Percentiles rank a stretch among this genome's conserved stretches.
Evolutionary conservation across 2,113 vertebrate genomes (phyloP).

Genomic region (Stegostoma tigrinum): DNA sequence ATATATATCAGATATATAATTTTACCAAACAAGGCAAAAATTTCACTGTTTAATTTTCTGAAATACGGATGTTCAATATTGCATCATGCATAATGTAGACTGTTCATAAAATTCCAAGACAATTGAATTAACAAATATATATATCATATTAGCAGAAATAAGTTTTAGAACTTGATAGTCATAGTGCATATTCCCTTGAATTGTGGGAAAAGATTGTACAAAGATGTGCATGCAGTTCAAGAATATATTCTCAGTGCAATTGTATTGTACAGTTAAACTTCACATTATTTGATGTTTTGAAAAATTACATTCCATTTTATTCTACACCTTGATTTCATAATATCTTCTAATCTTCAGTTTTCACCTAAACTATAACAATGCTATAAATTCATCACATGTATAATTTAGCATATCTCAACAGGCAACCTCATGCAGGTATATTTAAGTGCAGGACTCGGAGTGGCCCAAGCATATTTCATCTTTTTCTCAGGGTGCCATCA

Average conservation of each 20-base stretch:
- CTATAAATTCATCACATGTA: not conserved
- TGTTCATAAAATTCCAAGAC: conserved; percentile 10
- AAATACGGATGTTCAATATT: conserved; percentile 19
- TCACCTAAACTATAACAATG: not conserved
- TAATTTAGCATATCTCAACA: conserved; percentile 17
- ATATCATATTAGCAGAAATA: not conserved
- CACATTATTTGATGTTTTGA: not conserved
- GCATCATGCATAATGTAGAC: conserved; percentile 24
- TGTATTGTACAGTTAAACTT: conserved; percentile 13
- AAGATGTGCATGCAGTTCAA: not conserved
- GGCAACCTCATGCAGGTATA: conserved; percentile 35
- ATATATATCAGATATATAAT: not conserved
- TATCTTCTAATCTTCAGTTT: conserved; percentile 14
- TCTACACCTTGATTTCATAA: conserved; percentile 13
- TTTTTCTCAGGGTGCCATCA: not conserved
- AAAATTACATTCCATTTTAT: conserved; percentile 7
- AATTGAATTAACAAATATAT: conserved; percentile 15
- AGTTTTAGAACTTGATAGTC: not conserved
- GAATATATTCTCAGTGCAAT: not conserved
- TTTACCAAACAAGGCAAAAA: not conserved
- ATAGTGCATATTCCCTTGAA: not conserved
- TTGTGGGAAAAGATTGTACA: not conserved
- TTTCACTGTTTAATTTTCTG: conserved; percentile 34
- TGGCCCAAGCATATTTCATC: not conserved
- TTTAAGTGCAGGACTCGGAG: not conserved